phyloP scores from a whole-genome alignment of 2,113 vertebrate genomes.

The Dipodomys merriami region DNA sequence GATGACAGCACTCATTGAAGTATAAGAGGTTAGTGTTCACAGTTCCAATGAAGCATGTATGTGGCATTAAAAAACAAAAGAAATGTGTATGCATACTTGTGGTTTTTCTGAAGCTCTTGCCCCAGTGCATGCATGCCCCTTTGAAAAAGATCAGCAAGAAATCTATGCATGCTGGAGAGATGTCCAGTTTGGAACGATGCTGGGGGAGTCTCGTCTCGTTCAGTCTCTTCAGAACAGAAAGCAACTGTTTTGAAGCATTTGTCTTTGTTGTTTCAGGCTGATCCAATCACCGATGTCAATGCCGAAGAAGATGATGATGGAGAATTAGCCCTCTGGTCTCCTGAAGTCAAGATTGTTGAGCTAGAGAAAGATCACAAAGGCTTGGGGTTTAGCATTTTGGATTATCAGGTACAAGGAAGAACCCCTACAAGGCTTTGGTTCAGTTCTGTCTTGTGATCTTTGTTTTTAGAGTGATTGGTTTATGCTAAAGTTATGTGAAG shows the following conservation, averaged over 20 bases:
- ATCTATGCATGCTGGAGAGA: conserved; percentile 55
- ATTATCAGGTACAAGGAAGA: conserved; percentile 93
- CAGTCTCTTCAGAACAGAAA: conserved; percentile 38
- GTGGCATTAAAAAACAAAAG: conserved; percentile 51
- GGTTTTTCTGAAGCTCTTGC: conserved; percentile 28
- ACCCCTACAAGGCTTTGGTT: background rate
- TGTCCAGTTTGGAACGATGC: conserved; percentile 18
- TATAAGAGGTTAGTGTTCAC: conserved; percentile 86
- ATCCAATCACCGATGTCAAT: conserved; percentile 66
- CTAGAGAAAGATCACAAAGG: conserved; percentile 92
- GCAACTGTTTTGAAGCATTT: conserved; percentile 45
- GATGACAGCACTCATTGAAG: conserved; percentile 85
- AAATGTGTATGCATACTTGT: background rate
- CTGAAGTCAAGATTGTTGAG: conserved; percentile 90
- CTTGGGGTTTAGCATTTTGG: conserved; percentile 98
- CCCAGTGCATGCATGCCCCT: conserved; percentile 56
- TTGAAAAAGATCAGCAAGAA: conserved; percentile 1
- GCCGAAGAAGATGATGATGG: conserved; percentile 88
- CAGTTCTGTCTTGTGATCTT: background rate
- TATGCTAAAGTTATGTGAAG: background rate
- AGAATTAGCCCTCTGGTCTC: conserved; percentile 95
- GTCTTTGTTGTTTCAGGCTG: conserved; percentile 79
- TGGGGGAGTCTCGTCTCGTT: background rate
- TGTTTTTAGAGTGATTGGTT: background rate
- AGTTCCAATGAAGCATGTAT: conserved; percentile 65